phyloP scores from a whole-genome alignment of 2,888 invertebrate genomes.

The Monochamus alternatus region DNA sequence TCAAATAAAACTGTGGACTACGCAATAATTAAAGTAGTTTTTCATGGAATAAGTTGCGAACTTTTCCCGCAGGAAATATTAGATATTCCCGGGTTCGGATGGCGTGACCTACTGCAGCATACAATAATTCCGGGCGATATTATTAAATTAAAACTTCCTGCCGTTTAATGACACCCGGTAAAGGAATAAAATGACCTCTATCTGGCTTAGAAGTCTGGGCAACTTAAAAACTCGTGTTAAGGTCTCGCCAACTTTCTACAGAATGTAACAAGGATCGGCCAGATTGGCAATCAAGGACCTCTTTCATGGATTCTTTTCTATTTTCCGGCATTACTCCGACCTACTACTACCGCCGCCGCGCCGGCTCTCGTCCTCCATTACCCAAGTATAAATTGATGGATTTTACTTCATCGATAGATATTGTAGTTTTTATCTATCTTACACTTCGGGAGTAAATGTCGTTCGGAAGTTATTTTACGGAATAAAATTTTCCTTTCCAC shows the following conservation, averaged over 20 bases:
- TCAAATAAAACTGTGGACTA: too few species aligned
- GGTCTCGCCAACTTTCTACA: slow-evolving; percentile 23
- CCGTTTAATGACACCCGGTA: slow-evolving; percentile 11
- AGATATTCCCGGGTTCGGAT: too few species aligned
- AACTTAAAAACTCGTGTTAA: slow-evolving; percentile 25
- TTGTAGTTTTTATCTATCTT: neutral
- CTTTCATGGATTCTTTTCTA: slow-evolving; percentile 47
- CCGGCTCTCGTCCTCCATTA: neutral
- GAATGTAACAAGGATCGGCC: slow-evolving; percentile 32
- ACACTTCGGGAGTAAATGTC: neutral
- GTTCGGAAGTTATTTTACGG: neutral
- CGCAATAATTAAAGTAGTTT: neutral
- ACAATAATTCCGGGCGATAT: neutral
- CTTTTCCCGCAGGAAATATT: too few species aligned
- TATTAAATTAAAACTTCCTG: slow-evolving; percentile 15
- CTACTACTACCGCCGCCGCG: slow-evolving; percentile 7
- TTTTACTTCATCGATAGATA: slow-evolving; percentile 10
- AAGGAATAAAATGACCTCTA: slow-evolving; percentile 25
- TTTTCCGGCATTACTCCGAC: slow-evolving; percentile 37
- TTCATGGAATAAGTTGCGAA: neutral
- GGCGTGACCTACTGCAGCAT: neutral
- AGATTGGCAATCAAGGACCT: slow-evolving; percentile 51
- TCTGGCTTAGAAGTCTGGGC: slow-evolving; percentile 9
- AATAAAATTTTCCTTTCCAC: too few species aligned
- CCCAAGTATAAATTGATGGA: slow-evolving; percentile 10